phyloP scores from a whole-genome alignment of 2,797 vertebrate genomes.

The Galagoides demidoff region DNA sequence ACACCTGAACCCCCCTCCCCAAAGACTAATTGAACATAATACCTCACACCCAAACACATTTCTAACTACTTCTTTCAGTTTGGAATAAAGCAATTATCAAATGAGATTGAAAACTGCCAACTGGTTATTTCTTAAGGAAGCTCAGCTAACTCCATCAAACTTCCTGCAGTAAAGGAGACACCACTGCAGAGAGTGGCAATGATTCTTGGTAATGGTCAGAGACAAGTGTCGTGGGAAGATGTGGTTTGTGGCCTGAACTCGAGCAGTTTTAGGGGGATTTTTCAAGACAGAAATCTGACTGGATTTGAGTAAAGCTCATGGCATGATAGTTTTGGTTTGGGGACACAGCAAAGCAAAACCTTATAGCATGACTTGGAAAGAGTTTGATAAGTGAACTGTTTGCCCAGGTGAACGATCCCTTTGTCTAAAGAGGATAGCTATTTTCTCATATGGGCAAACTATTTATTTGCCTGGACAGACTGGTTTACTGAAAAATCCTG shows the following conservation, averaged over 20 bases:
- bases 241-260: neutral
- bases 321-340: neutral
- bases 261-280: neutral
- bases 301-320: neutral
- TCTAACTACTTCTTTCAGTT: neutral
- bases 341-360: neutral
- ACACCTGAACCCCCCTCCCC: too few relatives aligned
- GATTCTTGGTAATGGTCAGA: neutral
- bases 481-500: neutral
- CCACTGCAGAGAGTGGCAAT: too few relatives aligned
- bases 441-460: neutral
- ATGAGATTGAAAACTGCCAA: neutral
- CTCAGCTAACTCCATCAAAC: neutral
- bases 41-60: neutral
- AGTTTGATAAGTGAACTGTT: neutral
- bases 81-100: neutral
- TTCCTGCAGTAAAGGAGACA: neutral
- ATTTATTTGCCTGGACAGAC: neutral
- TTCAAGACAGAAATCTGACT: neutral
- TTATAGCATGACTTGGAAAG: neutral
- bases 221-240: neutral
- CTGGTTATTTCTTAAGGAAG: neutral
- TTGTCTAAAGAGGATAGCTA: neutral
- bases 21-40: neutral
- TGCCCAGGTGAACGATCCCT: neutral